Base-by-base conservation (phyloP, 2,797 vertebrate genomes). In the Catostomus latipinnis region DNA sequence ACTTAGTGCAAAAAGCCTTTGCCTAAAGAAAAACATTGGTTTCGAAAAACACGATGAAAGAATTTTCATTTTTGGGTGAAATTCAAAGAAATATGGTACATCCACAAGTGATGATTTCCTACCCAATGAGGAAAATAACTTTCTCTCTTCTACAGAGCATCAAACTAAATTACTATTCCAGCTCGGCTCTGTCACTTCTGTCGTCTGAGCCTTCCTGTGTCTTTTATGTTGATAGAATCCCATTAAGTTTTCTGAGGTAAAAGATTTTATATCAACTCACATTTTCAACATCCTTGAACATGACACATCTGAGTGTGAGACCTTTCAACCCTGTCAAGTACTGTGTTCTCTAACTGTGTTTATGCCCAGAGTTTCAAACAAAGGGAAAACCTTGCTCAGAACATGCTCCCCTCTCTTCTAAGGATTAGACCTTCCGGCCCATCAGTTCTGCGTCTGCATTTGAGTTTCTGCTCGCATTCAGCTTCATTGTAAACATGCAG, bases 301-400 rank as follows among this genome's bases (percentile, higher is more conserved):
- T 14, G 61, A 67, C 72, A 66, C 77, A 79, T 79, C 77, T 72
- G 50, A 52, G 4, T 1, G 10, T 0, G 45, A 73, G 70, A 57
- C 77, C 77, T 73, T 66, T 80, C 77, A 3, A 48, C 77, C 62
- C 14, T 45, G 6, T 79, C 70, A 80, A 73, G 70, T 80, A 70
- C 18, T 4, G 16, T 46, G 43, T 52, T 57, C 61, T 73, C 45
- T 73, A 57, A 73, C 16, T 52, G 62, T 73, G 45, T 80, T 80
- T 72, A 66, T 14, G 16, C 16, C 53, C 61, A 3, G 14, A 34
- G 45, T 16, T 58, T 79, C 50, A 57, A 72, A 80, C 69, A 80
- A 80, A 80, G 46, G 50, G 1, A 6, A 56, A 71, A 78, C 22
- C 76, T 78, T 78, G 66, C 76, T 56, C 76, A 70, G 71, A 71